A percentile compares a stretch with the other conserved stretches of the same genome.
phyloP scores from a whole-genome alignment of 2,888 invertebrate genomes.

The Plagiodera versicolora region DNA sequence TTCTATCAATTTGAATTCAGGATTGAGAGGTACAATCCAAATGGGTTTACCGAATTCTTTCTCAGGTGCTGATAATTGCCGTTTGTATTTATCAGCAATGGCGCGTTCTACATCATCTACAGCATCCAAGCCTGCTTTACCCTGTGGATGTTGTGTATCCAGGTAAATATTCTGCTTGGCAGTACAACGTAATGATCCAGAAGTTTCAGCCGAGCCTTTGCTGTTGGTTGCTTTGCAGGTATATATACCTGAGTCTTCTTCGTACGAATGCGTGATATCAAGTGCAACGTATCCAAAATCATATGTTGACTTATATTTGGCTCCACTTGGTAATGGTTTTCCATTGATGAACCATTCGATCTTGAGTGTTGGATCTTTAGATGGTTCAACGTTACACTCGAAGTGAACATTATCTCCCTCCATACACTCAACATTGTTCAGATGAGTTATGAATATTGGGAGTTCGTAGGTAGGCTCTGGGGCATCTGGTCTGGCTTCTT shows the following conservation, averaged over 20 bases:
- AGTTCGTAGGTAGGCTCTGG: slow-evolving; percentile 80
- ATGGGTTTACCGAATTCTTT: slow-evolving; percentile 80
- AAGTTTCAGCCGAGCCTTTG: slow-evolving; percentile 87
- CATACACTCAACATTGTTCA: slow-evolving; percentile 86
- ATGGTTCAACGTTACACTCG: slow-evolving; percentile 89
- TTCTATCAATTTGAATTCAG: slow-evolving; percentile 80
- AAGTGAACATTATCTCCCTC: slow-evolving; percentile 89
- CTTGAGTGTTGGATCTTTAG: slow-evolving; percentile 86
- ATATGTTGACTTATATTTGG: slow-evolving; percentile 88
- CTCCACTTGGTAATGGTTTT: slow-evolving; percentile 82
- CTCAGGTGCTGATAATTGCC: slow-evolving; percentile 72
- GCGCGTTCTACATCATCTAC: slow-evolving; percentile 89
- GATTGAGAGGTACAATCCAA: slow-evolving; percentile 80
- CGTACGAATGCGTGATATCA: slow-evolving; percentile 83
- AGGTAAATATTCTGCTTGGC: slow-evolving; percentile 77
- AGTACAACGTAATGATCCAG: slow-evolving; percentile 84
- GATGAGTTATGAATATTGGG: slow-evolving; percentile 86
- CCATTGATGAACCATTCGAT: slow-evolving; percentile 97
- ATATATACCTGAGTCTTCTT: slow-evolving; percentile 91
- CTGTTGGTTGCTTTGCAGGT: slow-evolving; percentile 88
- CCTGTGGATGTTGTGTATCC: slow-evolving; percentile 95
- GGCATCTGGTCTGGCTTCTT: slow-evolving; percentile 65
- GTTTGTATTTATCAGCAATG: slow-evolving; percentile 69
- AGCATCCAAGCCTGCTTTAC: slow-evolving; percentile 84
- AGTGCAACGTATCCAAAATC: slow-evolving; percentile 96